Evolutionary conservation across 2,113 vertebrate genomes (phyloP), one percentile per base, ranked within the genome.

Genomic region (Apus apus): DNA sequence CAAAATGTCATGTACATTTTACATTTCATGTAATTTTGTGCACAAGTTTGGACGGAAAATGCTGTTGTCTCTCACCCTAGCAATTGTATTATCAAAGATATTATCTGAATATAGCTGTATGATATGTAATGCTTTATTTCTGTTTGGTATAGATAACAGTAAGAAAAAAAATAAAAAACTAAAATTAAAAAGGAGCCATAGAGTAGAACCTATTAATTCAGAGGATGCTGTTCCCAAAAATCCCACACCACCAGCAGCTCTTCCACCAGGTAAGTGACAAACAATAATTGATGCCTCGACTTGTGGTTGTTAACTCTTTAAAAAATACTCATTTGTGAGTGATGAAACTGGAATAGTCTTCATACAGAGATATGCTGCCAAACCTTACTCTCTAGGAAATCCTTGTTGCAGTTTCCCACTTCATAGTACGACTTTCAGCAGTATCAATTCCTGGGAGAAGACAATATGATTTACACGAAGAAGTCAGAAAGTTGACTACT

Each of bases 171-270:
- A 51, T 38, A 98, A 98, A 94, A 99, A 98, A 93, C 87, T 98
- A 32, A 98, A 98, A 83, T 98, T 99, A 75, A 99, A 98, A 98
- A 98, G 99, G 83, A 98, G 97, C 88, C 98, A 99, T 96, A 97
- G 98, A 57, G 98, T 99, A 32, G 99, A 99, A 93, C 99, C 99
- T n/a, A 88, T 99, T 73, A 98, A 97, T 94, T 12, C 85, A 48
- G 98, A 98, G 15, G 98, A 98, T 2, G 36, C 95, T 68, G 65
- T 76, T 84, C 87, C 97, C 67, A 96, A 97, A 75, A 97, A 95
- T 91, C 88, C 97, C 70, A 68, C 88, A 5, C 97, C 98, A 60
- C 96, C 97, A 29, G 62, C 94, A 34, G 96, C 96, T 19, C 97
- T 97, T 48, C 94, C 95, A 88, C 98, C 98, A 96, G 97, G 98